Evolutionary conservation across 2,888 invertebrate species (phyloP).

Genomic region (Antitype chi): DNA sequence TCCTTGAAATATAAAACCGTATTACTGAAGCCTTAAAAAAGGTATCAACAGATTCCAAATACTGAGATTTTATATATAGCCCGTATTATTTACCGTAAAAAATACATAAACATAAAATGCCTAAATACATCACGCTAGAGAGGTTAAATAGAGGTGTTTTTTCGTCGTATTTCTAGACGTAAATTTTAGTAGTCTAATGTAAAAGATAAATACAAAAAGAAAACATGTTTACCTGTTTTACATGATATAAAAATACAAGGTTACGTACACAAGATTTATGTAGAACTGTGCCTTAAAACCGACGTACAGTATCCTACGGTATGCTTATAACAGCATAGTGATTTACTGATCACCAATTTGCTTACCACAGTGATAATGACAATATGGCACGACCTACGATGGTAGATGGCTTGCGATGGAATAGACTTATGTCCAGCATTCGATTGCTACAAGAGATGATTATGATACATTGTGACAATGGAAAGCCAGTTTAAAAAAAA

Average conservation of each 20-base stretch:
- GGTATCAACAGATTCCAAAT: slow-evolving; percentile 49
- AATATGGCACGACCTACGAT: slow-evolving; percentile 28
- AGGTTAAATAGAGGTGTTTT: slow-evolving; percentile 54
- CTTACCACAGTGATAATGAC: slow-evolving; percentile 43
- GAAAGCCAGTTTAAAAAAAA: not conserved
- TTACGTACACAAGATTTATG: slow-evolving; percentile 10
- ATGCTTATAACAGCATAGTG: slow-evolving; percentile 6
- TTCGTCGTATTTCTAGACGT: slow-evolving; percentile 54
- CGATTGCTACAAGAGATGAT: not conserved
- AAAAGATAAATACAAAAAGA: slow-evolving; percentile 69
- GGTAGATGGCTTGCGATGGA: not conserved
- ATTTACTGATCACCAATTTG: slow-evolving; percentile 38
- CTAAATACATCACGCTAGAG: slow-evolving; percentile 58
- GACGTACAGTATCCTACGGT: not conserved
- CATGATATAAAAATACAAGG: slow-evolving; percentile 19
- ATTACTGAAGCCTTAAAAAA: slow-evolving; percentile 46
- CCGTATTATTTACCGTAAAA: slow-evolving; percentile 56
- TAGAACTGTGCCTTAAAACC: not conserved
- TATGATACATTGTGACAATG: not conserved
- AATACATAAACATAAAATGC: slow-evolving; percentile 56
- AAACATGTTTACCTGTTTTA: slow-evolving; percentile 73
- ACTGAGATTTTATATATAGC: slow-evolving; percentile 45
- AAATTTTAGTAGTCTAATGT: slow-evolving; percentile 64
- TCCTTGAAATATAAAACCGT: slow-evolving; percentile 32
- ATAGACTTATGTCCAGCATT: not conserved